Evolutionary conservation across 2,113 vertebrate genomes (phyloP), one percentile per base, ranked within the genome.

Genomic region (Marcusenius ussheri): DNA sequence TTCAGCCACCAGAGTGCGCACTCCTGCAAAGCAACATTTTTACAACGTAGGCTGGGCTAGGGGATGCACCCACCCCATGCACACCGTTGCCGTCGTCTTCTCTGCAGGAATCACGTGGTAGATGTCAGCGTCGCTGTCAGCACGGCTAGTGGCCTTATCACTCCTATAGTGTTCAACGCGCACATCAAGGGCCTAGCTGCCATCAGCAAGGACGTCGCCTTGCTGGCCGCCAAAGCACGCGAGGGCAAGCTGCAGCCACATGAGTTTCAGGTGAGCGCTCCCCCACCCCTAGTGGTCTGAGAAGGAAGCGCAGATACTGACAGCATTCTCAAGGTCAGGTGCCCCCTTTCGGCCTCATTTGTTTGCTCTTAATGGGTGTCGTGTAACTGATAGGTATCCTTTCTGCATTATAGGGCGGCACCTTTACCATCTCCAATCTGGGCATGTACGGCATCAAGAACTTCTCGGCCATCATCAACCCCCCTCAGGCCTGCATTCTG

Each of bases 391-490:
- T n/a, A 27, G 49, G 19, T 50, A 39, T 85, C 8, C 35, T 74
- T 7, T 83, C 88, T 42, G 90, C 90, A 87, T 90, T 88, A 88
- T 84, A 99, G 98, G 98, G 98, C 89, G 98, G 98, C 5, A 99
- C 98, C 21, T 99, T 99, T 94, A 99, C 98, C 0, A 97, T 99
- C 92, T 99, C 98, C 66, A 99, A 99, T 94, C 95, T 99, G 93
- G 98, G 98, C 88, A 99, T 99, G 98, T 99, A 97, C 93, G 98
- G 98, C n/a, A 94, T 99, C 95, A 99, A 99, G 96, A 99, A 99
- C 92, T 99, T 99, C 94, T 99, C 98, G 1, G 98, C 98, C 5
- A 99, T 99, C 70, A 99, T 99, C 94, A 99, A 99, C 92, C 98
- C 98, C 77, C 98, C 98, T 90, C 98, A 99, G 93, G 95, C 98